Base-by-base conservation (phyloP, 2,888 invertebrate genomes). In the Venusia cambrica region DNA sequence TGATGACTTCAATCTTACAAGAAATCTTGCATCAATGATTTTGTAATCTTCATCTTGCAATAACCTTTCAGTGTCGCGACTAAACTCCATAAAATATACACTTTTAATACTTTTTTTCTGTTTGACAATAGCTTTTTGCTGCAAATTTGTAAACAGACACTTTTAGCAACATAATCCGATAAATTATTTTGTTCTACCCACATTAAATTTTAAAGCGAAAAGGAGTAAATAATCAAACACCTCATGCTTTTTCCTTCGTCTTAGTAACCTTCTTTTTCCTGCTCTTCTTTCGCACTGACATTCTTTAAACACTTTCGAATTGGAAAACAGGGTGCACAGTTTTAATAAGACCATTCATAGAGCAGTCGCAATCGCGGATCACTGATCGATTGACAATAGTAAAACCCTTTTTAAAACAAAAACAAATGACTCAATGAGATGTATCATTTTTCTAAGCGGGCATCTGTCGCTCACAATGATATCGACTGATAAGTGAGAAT, bases 231-330 rank as follows among this genome's bases (percentile, higher is more conserved):
- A 53, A 53, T 42, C 29, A 53, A 45, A 24, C 43, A 59, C 78
- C 76, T 76, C 66, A 28, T 21, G 32, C 46, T 64, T 80, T 51
- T 62, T 62, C 32, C 72, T 67, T 38, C 74, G 67, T 49, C 69
- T 69, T 17, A 84, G 51, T 29, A 85, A 57, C 48, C 85, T 73
- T 48, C 83, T 84, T 84, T 79, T 87, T 81, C 84, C 85, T 71
- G 81, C 66, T 65, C 76, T 70, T 83, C 84, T 77, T 78, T 84
- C 85, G 85, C 85, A 85, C 77, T 80, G 80, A 67, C 84, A 87
- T 45, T 74, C 70, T 54, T 85, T 85, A 47, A 83, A 83, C 29
- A 73, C 57, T 54, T 77, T 83, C 48, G 74, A 68, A 38, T 78
- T 77, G 41, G 81, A 77, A 62, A 87, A 73, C 83, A 84, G 72